phyloP scores from a whole-genome alignment of 1,140 invertebrate species.

The Ylistrum balloti region DNA sequence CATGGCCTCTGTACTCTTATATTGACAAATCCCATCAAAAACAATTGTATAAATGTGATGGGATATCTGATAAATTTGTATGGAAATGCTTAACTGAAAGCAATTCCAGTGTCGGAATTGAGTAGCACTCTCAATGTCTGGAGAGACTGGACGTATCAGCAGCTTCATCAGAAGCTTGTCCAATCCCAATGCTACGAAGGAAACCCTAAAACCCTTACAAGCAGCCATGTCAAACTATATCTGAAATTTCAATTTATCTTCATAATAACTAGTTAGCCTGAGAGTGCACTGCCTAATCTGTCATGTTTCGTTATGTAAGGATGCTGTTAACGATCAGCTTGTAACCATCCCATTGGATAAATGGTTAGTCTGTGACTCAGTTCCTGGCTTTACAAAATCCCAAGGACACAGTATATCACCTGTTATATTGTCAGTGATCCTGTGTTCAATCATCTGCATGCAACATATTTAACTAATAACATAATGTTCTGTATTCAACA shows the following conservation, averaged over 20 bases:
- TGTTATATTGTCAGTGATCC: no score
- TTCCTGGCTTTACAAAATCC: background rate
- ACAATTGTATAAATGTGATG: slow-evolving; percentile 14
- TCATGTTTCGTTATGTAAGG: slow-evolving; percentile 19
- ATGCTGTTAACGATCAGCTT: background rate
- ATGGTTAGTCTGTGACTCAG: background rate
- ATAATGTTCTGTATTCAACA: no score
- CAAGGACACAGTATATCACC: slow-evolving; percentile 6
- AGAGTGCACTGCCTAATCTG: background rate
- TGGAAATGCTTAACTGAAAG: slow-evolving; percentile 1
- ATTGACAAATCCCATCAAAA: slow-evolving; percentile 37
- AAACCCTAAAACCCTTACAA: background rate
- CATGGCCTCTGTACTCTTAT: background rate
- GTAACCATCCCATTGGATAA: background rate
- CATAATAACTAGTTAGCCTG: slow-evolving; percentile 38
- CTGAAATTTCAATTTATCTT: slow-evolving; percentile 40
- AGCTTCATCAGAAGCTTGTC: slow-evolving; percentile 16
- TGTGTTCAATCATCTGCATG: no score
- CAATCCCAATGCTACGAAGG: background rate
- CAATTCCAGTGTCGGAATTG: slow-evolving; percentile 24
- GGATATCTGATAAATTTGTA: slow-evolving; percentile 35
- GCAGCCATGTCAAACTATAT: slow-evolving; percentile 37
- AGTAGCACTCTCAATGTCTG: background rate
- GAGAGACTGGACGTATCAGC: background rate
- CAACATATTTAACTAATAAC: no score